Base-by-base conservation (phyloP, 1,140 invertebrate genomes). In the Cataglyphis hispanica region DNA sequence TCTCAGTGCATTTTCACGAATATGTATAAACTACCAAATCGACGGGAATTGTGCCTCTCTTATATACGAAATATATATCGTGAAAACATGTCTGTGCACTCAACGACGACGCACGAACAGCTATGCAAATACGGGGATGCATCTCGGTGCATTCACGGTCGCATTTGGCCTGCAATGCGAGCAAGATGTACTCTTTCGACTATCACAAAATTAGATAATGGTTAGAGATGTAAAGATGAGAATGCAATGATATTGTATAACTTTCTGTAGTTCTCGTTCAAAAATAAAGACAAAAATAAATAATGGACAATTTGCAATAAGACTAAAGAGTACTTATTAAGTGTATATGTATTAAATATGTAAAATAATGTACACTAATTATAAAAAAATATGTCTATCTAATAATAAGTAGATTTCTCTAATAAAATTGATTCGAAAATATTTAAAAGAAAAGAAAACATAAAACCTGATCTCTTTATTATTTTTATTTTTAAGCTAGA, bases 121-220 rank as follows among this genome's bases (percentile, higher is more conserved):
- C 63, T 88, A 74, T 81, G 69, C 80, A 85, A 89, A 89, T 56
- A 76, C 56, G 25, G 16, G 53, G 34, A 75, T 50, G 69, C 64
- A 78, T 83, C 53, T 83, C 63, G 31, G 69, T 69, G 60, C 74
- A 37, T 56, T 31, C 31, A 58, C 27, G 60, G 7, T 31, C 16
- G 27, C 53, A 67, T 46, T 74, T 31, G 58, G 58, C 64, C 76
- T 85, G 31, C 74, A 25, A 11, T 46, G 25, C 40, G 2, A 31
- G 43, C 34, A 40, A 50, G 40, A 58, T 56, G 75, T 60, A 46
- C 22, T 13, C 40, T n/a, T 34, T 34, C 72, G 50, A 50, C 37
- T 81, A 25, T 53, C 72, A 6, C 31, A 31, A 60, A 80, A 74
- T 81, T 86, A 58, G 34, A 74, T 72, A n/a, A 80, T 46, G 22